These are phyloP conservation scores for Xestia rhomboidea DNA, from an alignment of 2,888 invertebrate genomes.

Conservation along the genomic window DNA sequence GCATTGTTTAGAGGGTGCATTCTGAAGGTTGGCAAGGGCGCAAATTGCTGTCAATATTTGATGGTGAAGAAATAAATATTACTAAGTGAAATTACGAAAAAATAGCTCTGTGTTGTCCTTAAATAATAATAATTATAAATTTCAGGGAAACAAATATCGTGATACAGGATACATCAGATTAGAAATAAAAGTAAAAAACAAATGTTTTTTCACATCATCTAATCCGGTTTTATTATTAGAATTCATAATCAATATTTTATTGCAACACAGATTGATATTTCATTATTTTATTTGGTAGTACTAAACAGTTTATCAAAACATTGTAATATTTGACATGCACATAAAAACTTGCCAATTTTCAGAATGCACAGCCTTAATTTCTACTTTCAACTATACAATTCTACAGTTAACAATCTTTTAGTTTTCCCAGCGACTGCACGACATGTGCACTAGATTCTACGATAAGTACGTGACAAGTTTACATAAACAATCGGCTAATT, in stretches of 20 bases:
- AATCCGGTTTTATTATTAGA: background rate
- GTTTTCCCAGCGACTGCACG: slow-evolving; percentile 28
- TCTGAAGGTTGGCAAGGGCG: background rate
- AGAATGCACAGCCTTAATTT: background rate
- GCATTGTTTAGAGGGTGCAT: slow-evolving; percentile 19
- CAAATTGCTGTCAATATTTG: background rate
- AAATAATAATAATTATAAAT: background rate
- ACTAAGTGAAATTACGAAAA: background rate
- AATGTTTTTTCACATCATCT: background rate
- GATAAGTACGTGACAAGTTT: slow-evolving; percentile 51
- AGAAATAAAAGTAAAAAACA: background rate
- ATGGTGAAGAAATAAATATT: background rate
- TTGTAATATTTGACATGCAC: background rate
- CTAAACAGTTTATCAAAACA: background rate
- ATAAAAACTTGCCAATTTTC: background rate
- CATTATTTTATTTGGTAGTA: background rate
- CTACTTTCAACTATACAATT: slow-evolving; percentile 39
- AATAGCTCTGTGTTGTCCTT: no score
- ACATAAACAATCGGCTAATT: slow-evolving; percentile 43
- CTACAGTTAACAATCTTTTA: slow-evolving; percentile 44
- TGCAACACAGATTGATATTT: background rate
- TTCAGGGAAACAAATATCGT: background rate
- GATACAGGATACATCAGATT: background rate
- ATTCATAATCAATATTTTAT: background rate
- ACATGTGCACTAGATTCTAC: slow-evolving; percentile 50